Conservation (phyloP, 92 coral and sea anemone species). For the Umimayanthus kanabou region DNA sequence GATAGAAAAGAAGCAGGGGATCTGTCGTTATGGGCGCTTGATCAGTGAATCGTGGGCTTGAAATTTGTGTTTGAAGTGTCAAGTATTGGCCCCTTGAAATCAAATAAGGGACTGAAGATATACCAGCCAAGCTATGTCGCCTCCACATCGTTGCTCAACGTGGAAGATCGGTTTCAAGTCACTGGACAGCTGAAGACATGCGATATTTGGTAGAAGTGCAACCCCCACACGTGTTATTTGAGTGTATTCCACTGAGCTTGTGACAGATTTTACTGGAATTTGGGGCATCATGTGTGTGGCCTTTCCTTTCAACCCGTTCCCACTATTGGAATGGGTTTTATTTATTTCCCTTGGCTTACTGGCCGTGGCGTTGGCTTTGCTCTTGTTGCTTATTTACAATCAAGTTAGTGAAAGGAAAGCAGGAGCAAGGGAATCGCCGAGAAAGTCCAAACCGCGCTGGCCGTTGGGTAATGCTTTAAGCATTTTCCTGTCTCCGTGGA, state of each 20-base stretch:
- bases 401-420: constrained; percentile 32
- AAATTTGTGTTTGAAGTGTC: not conserved
- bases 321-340: constrained; percentile 70
- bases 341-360: constrained; percentile 72
- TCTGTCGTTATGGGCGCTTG: constrained; percentile 4
- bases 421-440: constrained; percentile 23
- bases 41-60: not conserved
- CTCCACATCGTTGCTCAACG: not conserved
- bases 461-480: constrained; percentile 15
- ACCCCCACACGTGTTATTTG: constrained; percentile 1
- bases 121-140: not conserved
- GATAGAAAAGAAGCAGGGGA: not conserved
- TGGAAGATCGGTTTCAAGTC: constrained; percentile 5
- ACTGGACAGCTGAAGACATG: not conserved
- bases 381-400: constrained; percentile 52
- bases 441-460: constrained; percentile 46
- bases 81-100: constrained; percentile 39
- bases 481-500: constrained; percentile 55
- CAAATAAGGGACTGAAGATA: not conserved
- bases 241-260: constrained; percentile 3
- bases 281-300: constrained; percentile 75
- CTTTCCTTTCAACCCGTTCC: constrained; percentile 76
- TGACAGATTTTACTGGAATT: constrained; percentile 5
- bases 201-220: not conserved
- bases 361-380: constrained; percentile 44